Percentiles rank a stretch among this genome's conserved stretches.
Conservation (phyloP, 2,113 vertebrate species). For the Mungos mungo region DNA sequence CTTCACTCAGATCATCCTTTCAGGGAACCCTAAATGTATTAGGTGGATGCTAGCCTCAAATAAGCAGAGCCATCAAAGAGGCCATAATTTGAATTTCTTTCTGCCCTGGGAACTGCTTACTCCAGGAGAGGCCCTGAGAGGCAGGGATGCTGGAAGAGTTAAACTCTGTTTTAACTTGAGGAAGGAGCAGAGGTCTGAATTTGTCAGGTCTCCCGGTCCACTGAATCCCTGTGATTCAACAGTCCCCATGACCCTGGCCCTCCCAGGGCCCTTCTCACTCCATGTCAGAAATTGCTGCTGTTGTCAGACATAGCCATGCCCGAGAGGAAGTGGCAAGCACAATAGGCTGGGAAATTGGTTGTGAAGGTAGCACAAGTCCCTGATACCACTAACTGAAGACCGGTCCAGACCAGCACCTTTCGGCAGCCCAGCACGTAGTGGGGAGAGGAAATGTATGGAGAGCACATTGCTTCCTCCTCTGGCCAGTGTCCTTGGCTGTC, state of each 20-base stretch:
- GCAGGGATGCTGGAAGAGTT: not conserved
- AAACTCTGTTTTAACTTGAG: not conserved
- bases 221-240: not conserved
- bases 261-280: constrained; percentile 47
- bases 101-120: not conserved
- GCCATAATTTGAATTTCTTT: not conserved
- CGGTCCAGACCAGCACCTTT: constrained; percentile 81
- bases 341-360: constrained; percentile 83
- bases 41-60: not conserved
- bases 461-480: not conserved
- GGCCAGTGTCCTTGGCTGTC: not conserved
- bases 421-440: constrained; percentile 84
- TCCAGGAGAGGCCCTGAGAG: not conserved
- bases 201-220: not conserved
- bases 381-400: constrained; percentile 83
- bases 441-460: not conserved
- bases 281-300: constrained; percentile 86
- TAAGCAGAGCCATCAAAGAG: not conserved
- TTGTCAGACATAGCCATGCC: constrained; percentile 87
- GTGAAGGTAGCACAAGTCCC: constrained; percentile 87
- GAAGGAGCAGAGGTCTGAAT: not conserved
- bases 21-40: not conserved
- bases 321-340: constrained; percentile 83
- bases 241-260: not conserved
- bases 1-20: not conserved